Percentiles rank a stretch among this genome's conserved stretches.
These are phyloP conservation scores for Hypomecis atomaria DNA, from an alignment of 2,888 invertebrate species.

Conservation along the genomic window DNA sequence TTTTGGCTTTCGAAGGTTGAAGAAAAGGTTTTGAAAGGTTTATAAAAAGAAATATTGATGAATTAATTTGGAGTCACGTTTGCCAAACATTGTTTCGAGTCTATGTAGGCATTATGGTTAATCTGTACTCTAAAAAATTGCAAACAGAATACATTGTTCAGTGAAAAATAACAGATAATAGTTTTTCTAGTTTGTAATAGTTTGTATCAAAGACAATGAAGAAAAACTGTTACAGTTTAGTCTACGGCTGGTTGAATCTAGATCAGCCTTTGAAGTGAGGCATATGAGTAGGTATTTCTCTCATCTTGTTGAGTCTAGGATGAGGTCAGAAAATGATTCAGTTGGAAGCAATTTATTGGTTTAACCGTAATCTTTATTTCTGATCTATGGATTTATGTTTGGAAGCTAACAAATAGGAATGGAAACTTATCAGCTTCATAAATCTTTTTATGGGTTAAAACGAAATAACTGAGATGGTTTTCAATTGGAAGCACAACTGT, in stretches of 20 bases:
- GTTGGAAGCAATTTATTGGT: background rate
- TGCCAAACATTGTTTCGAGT: background rate
- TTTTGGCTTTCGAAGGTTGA: no score
- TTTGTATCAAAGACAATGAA: conserved; percentile 10
- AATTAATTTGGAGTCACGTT: background rate
- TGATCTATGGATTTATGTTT: conserved; percentile 1
- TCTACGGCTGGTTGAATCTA: conserved; percentile 7
- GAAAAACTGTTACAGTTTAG: conserved; percentile 11
- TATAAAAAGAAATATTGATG: background rate
- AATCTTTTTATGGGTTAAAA: no score
- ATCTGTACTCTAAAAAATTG: background rate
- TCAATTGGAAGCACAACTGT: background rate
- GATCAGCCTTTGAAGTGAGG: conserved; percentile 11
- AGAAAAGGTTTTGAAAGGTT: no score
- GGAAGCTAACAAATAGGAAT: background rate
- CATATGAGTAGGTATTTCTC: conserved; percentile 2
- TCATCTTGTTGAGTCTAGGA: conserved; percentile 15
- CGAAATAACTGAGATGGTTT: no score
- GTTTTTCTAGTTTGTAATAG: conserved; percentile 2
- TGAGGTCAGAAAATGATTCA: conserved; percentile 11
- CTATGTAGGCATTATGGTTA: background rate
- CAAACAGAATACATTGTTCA: background rate
- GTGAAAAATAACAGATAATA: background rate
- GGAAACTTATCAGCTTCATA: background rate
- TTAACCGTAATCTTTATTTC: conserved; percentile 5